Evolutionary conservation across 1,140 invertebrate genomes (phyloP).

Genomic region (Chironomus striatipennis): DNA sequence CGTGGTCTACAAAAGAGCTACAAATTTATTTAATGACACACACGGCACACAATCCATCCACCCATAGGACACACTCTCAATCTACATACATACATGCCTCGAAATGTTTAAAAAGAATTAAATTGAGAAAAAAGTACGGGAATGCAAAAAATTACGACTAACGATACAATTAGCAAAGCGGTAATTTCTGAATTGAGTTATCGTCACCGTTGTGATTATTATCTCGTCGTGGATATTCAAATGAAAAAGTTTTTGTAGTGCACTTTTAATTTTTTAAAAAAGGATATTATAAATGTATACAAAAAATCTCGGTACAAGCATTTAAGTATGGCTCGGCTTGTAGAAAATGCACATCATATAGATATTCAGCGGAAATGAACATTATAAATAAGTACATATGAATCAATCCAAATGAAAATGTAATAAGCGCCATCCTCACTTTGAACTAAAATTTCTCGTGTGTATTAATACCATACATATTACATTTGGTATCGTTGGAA

Average conservation of each 20-base stretch:
- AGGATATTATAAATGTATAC: no score
- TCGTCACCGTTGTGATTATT: constrained; percentile 7
- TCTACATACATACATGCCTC: neutral
- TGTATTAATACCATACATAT: no score
- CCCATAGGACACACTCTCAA: neutral
- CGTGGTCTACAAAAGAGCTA: neutral
- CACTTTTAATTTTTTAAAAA: no score
- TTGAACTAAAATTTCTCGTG: no score
- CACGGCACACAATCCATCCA: neutral
- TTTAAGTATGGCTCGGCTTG: no score
- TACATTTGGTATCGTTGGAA: no score
- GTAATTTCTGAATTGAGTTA: constrained; percentile 14
- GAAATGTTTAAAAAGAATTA: neutral
- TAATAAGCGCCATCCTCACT: no score
- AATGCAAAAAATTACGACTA: neutral
- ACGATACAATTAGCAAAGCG: neutral
- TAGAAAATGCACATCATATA: no score
- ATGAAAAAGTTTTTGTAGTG: neutral
- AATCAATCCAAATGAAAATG: no score
- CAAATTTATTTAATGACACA: neutral
- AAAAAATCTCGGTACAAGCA: no score
- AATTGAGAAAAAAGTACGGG: neutral
- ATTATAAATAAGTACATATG: no score
- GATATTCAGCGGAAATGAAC: no score
- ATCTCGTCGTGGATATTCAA: neutral